Evolutionary conservation across 2,888 invertebrate species (phyloP).

Genomic region (Melitaea athalia): DNA sequence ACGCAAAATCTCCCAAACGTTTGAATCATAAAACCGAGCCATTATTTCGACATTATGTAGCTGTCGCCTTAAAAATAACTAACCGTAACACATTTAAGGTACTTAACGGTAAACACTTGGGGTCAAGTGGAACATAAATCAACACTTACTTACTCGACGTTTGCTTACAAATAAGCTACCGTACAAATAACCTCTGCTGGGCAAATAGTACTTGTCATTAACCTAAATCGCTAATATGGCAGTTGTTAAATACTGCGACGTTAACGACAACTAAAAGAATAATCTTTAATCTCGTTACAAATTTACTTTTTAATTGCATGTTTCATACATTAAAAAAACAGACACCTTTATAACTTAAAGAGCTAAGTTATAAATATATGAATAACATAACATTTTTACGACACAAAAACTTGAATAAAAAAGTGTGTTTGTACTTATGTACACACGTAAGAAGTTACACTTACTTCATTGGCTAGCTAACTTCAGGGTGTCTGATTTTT

Average conservation of each 20-base stretch:
- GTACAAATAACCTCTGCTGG: slow-evolving; percentile 17
- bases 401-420: too few relatives aligned
- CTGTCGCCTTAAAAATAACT: not conserved
- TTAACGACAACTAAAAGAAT: not conserved
- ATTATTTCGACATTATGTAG: not conserved
- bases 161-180: slow-evolving; percentile 28
- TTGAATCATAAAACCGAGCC: not conserved
- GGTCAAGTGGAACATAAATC: slow-evolving; percentile 27
- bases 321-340: too few relatives aligned
- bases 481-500: too few relatives aligned
- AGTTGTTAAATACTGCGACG: slow-evolving; percentile 6
- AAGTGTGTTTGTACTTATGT: too few relatives aligned
- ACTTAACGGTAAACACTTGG: slow-evolving; percentile 15
- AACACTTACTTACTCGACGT: slow-evolving; percentile 19
- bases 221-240: slow-evolving; percentile 26
- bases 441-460: too few relatives aligned
- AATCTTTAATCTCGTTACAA: not conserved
- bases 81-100: slow-evolving; percentile 4
- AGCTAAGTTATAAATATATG: too few relatives aligned
- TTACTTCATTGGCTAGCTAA: too few relatives aligned
- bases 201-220: slow-evolving; percentile 29
- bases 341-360: too few relatives aligned
- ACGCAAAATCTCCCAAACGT: not conserved
- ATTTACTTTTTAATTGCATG: not conserved
- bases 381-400: too few relatives aligned